Conservation (phyloP, 2,113 vertebrate genomes). For the Pantherophis guttatus region DNA sequence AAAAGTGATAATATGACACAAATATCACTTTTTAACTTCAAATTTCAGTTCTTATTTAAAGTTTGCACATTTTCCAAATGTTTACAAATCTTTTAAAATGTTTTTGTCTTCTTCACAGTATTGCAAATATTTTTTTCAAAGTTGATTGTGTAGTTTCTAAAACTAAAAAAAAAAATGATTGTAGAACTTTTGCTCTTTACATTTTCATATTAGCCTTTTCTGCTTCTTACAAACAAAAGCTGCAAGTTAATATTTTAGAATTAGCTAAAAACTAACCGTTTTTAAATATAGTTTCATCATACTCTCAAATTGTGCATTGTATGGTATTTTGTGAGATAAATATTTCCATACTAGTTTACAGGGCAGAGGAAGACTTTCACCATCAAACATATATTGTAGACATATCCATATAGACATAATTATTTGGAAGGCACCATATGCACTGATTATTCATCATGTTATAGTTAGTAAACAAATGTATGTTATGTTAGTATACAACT, state of each 20-base stretch:
- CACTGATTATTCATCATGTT: background rate
- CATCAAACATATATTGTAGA: background rate
- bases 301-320: background rate
- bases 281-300: background rate
- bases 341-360: background rate
- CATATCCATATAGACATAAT: background rate
- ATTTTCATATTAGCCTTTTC: background rate
- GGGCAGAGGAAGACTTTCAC: background rate
- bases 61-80: background rate
- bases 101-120: background rate
- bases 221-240: background rate
- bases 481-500: background rate
- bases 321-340: background rate
- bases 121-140: background rate
- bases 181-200: background rate
- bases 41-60: background rate
- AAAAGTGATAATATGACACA: background rate
- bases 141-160: background rate
- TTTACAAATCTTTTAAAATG: background rate
- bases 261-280: background rate
- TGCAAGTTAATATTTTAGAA: background rate
- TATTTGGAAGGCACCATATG: background rate
- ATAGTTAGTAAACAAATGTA: background rate
- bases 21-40: background rate
- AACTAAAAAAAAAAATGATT: background rate